Evolutionary conservation across 2,888 invertebrate genomes (phyloP), one percentile per base, ranked within the genome.

Genomic region (Charanyca ferruginea): DNA sequence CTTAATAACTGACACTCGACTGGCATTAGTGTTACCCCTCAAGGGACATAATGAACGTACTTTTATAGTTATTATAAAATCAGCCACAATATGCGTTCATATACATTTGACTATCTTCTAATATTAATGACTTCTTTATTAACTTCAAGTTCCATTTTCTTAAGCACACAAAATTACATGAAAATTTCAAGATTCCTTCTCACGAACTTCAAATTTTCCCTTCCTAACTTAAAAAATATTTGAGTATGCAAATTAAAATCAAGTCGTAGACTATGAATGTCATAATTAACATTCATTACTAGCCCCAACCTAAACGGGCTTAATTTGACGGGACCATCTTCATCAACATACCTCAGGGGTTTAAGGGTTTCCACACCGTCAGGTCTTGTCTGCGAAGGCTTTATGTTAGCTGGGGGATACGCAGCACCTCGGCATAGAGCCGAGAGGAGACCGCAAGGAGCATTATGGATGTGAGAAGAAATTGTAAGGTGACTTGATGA

Each of bases 281-380:
- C 71, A 64, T 75, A 71, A 77, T 83, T 76, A 74, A 67, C 60
- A 78, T 80, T 77, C 49, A 81, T 66, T 68, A 75, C 59, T 59
- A 53, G 23, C 54, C 55, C 49, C 54, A 48, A 63, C 62, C 63
- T 81, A 73, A 79, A 79, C 48, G 68, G 45, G 59, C 80, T 87
- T 88, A 89, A 91, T 91, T 90, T 88, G 85, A 86, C 83, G 79
- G 79, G 84, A 87, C 83, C 87, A 87, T 89, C 87, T 92, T 90
- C 85, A 90, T 90, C 89, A 89, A 89, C 88, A 89, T 90, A 89
- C 89, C 91, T 87, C 85, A 80, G 84, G 84, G 89, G 89, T 80
- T 88, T 87, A 88, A 82, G 89, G 90, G 87, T 91, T 92, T 90
- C 88, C 87, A 85, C 87, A 73, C 85, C 84, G 89, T 80, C 82